A percentile compares a stretch with the other conserved stretches of the same genome.
Evolutionary conservation across 2,888 invertebrate species (phyloP).

Genomic region (Brenthis ino): DNA sequence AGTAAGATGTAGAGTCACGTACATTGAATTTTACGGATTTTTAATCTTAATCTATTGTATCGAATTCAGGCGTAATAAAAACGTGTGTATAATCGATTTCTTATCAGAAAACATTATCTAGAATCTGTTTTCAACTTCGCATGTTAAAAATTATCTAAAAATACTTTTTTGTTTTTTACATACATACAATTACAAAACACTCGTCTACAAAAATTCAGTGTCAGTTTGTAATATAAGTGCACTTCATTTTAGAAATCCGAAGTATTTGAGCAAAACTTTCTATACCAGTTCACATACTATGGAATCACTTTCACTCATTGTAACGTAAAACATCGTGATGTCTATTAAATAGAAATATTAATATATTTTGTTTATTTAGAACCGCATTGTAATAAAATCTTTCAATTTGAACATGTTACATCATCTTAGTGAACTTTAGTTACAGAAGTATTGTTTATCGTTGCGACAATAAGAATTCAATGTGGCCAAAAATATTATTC

Average conservation of each 20-base stretch:
- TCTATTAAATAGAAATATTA: not conserved
- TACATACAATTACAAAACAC: too few relatives aligned
- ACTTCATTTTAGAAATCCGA: slow-evolving; percentile 17
- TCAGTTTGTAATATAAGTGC: slow-evolving; percentile 6
- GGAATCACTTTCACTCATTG: slow-evolving; percentile 37
- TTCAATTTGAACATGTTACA: not conserved
- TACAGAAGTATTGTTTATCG: too few relatives aligned
- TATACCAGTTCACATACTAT: slow-evolving; percentile 31
- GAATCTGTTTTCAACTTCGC: too few relatives aligned
- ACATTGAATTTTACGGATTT: too few relatives aligned
- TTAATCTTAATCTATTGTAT: too few relatives aligned
- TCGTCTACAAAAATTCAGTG: not conserved
- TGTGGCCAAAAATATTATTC: not conserved
- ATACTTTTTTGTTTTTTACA: too few relatives aligned
- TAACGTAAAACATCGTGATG: not conserved
- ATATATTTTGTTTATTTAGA: not conserved
- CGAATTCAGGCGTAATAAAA: too few relatives aligned
- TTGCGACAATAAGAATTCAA: too few relatives aligned
- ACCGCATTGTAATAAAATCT: not conserved
- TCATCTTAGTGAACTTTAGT: not conserved
- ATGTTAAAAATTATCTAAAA: too few relatives aligned
- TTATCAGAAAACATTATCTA: too few relatives aligned
- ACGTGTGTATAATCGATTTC: too few relatives aligned
- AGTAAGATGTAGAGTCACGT: too few relatives aligned
- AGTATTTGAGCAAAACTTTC: slow-evolving; percentile 33